Evolutionary conservation across 30 jellyfish, hydroid and myxozoan genomes (phyloP).

Genomic region (Mastigias papua): DNA sequence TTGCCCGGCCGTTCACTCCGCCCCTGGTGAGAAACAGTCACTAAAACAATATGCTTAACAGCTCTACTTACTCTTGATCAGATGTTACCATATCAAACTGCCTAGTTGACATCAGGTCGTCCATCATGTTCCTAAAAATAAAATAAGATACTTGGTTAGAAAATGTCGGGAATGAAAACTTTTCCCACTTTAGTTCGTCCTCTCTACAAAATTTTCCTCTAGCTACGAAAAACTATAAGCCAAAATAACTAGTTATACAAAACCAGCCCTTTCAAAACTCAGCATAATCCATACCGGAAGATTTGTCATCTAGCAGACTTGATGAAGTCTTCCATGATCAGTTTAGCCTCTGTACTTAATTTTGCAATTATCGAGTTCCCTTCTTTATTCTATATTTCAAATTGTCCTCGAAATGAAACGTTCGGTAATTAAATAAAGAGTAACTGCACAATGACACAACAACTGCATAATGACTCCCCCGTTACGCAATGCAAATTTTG

Average conservation of each 20-base stretch:
- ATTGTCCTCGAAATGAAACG: too few species aligned
- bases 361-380: too few species aligned
- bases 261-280: not conserved
- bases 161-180: not conserved
- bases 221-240: not conserved
- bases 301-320: not conserved
- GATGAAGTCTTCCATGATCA: too few species aligned
- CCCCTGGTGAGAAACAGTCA: too few species aligned
- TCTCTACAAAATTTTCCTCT: not conserved
- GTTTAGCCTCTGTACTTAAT: too few species aligned
- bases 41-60: too few species aligned
- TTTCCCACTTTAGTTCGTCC: not conserved
- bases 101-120: constrained; percentile 51
- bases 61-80: constrained; percentile 72
- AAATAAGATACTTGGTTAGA: not conserved
- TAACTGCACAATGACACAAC: too few species aligned
- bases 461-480: too few species aligned
- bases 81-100: constrained; percentile 62
- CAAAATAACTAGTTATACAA: not conserved
- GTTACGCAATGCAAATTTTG: too few species aligned
- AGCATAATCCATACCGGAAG: not conserved
- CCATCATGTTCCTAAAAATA: constrained; percentile 64
- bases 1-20: too few species aligned
- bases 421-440: too few species aligned
- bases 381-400: too few species aligned